These are phyloP conservation scores for Lypha dubia DNA, from an alignment of 2,888 invertebrate species.

Conservation along the genomic window DNA sequence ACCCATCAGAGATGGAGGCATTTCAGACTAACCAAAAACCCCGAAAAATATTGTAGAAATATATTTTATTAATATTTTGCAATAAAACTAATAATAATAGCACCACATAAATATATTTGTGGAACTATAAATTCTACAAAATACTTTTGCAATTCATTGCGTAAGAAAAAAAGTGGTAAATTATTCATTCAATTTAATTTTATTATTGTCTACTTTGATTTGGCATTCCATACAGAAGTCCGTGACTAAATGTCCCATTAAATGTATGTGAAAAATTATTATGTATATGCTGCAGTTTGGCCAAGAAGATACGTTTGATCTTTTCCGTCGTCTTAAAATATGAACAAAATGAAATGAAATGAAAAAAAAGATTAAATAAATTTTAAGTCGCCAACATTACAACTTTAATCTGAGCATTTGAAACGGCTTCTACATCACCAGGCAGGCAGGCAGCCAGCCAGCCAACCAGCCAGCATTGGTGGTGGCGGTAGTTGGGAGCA, in stretches of 20 bases:
- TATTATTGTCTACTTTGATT: constrained; percentile 40
- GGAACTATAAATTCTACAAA: not conserved
- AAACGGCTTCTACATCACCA: constrained; percentile 38
- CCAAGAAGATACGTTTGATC: constrained; percentile 49
- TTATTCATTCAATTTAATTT: constrained; percentile 49
- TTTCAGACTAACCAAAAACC: no score
- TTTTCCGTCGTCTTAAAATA: constrained; percentile 47
- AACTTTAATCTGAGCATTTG: constrained; percentile 71
- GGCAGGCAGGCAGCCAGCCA: not conserved
- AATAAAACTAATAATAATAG: no score
- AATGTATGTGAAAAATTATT: constrained; percentile 72
- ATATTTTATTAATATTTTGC: no score
- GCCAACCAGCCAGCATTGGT: constrained; percentile 1
- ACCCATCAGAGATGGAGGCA: no score
- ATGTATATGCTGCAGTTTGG: constrained; percentile 62
- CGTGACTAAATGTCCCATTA: constrained; percentile 64
- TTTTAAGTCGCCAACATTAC: constrained; percentile 72
- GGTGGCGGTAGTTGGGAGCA: constrained; percentile 7
- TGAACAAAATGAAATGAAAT: constrained; percentile 22
- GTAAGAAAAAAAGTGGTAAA: constrained; percentile 1
- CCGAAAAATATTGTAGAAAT: no score
- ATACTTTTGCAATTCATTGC: constrained; percentile 21
- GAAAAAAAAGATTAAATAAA: constrained; percentile 73
- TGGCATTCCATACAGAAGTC: constrained; percentile 61
- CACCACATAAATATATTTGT: not conserved